Evolutionary conservation across 1,140 invertebrate genomes (phyloP), one percentile per base, ranked within the genome.

Genomic region (Trichogramma pretiosum): DNA sequence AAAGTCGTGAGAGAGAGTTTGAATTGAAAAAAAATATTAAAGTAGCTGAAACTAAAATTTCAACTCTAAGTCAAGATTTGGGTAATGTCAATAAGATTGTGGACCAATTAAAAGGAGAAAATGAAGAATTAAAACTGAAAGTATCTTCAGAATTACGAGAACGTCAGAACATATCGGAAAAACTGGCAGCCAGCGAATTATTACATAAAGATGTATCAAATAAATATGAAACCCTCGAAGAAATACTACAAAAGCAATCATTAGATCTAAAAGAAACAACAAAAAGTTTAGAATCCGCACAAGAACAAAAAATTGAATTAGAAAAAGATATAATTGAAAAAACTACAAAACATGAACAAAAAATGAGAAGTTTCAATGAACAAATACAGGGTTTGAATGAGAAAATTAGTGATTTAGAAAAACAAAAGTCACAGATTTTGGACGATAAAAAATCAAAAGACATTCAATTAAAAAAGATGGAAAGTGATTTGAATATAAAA

Each of bases 391-490:
- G 61, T 53, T 60, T 74, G 37, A 53, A 62, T 34, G 65, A 74
- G 21, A 57, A 74, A 33, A 65, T 75, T 23, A 72, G 68, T 45
- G 58, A 62, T 53, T 59, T 77, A 32, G 55, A 68, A 45, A 65
- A 74, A 42, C 60, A 65, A 2, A 76, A 74, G 55, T 65, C 66
- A n/a, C 74, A 74, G 57, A 55, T 77, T 13, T 65, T 72, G 53
- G 55, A 44, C 33, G 70, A 78, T 46, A 52, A 61, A 39, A 46
- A 56, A 16, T 50, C 49, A 21, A 51, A 44, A 41, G 56, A 58
- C 37, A 48, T 48, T 42, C 51, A 57, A 1, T 50, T 64, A 11
- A 56, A 60, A 36, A 55, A 63, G 37, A 48, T 64, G 5, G 57
- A 55, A 0, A 51, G 57, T 3, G 59, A 56, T 41, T 26, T 66